Base-by-base conservation (phyloP, 2,113 vertebrate species). In the Micronycteris hirsuta region DNA sequence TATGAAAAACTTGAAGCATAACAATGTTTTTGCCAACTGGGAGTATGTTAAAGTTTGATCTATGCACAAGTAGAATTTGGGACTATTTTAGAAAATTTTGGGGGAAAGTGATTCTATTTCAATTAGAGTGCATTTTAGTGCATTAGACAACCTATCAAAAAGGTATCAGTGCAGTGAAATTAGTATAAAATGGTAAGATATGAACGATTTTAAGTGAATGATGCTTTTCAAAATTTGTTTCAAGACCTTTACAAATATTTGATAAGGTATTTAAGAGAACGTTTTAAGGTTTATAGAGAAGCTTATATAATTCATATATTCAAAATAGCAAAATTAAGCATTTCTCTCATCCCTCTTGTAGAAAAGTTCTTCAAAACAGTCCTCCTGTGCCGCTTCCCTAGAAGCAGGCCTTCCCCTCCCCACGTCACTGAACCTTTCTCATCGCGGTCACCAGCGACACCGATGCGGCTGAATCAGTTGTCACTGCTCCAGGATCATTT, bases 161-260 rank as follows among this genome's bases (percentile, higher is more conserved):
- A 36, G 68, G 3, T 49, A 63, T 68, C 17, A 78, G 11, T 19
- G 41, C 15, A 93, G 17, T 63, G 41, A 82, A 89, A 88, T 82
- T 16, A 81, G 67, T 16, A 31, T 67, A 26, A 83, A 67, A 76
- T 19, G 84, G 36, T 33, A 83, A 94, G 81, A 88, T 58, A 67
- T 20, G 14, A 83, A 61, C 12, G 3, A 80, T 47, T 67, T 31
- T 68, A 58, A 43, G 67, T 89, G 9, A 73, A 82, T 70, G 20
- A 5, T 31, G 63, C 15, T 28, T 74, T 77, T 95, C 84, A 97
- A 85, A 93, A 81, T 41, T 76, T 85, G n/a, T 81, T 76, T 85
- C 41, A 77, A 86, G 31, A 13, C 52, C 38, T 91, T 95, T 41
- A 92, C 89, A 81, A 63, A 45, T 38, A 95, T 65, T 91, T 81